These are phyloP conservation scores for Caenorhabditis zanzibari DNA, from an alignment of 2,888 invertebrate genomes.

Conservation along the genomic window DNA sequence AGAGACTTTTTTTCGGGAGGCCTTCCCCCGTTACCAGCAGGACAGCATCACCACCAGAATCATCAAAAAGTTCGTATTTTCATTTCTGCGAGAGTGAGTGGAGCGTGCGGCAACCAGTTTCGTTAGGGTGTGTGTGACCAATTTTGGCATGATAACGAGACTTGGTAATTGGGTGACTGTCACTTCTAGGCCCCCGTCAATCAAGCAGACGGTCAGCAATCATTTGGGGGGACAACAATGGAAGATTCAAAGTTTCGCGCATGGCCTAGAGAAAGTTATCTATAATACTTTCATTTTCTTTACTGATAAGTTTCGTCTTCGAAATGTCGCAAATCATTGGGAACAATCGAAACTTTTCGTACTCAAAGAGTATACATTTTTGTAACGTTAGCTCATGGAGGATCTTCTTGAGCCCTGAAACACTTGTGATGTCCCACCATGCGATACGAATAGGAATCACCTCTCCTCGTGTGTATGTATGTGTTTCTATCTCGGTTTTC, in stretches of 20 bases:
- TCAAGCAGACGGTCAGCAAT: constrained; percentile 28
- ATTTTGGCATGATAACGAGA: constrained; percentile 57
- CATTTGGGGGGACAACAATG: constrained; percentile 8
- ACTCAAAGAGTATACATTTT: not conserved
- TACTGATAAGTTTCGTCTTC: not conserved
- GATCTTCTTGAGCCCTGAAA: constrained; percentile 23
- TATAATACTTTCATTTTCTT: not conserved
- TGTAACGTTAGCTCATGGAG: constrained; percentile 6
- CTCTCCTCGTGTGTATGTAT: constrained; percentile 13
- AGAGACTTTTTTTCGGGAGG: not conserved
- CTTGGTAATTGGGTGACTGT: constrained; percentile 60
- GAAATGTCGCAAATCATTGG: not conserved
- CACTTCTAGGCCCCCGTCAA: constrained; percentile 52
- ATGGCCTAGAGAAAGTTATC: not conserved
- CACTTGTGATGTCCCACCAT: constrained; percentile 15
- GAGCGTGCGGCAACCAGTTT: constrained; percentile 47
- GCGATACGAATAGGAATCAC: constrained; percentile 50
- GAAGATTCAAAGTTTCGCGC: constrained; percentile 24
- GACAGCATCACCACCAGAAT: constrained; percentile 8
- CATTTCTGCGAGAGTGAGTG: not conserved
- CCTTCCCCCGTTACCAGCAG: constrained; percentile 17
- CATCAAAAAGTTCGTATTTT: constrained; percentile 22
- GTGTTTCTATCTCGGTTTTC: not conserved
- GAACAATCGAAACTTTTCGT: not conserved
- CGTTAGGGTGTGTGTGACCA: constrained; percentile 40